Evolutionary conservation across 1,140 invertebrate species (phyloP).

Genomic region (Wasmannia auropunctata): DNA sequence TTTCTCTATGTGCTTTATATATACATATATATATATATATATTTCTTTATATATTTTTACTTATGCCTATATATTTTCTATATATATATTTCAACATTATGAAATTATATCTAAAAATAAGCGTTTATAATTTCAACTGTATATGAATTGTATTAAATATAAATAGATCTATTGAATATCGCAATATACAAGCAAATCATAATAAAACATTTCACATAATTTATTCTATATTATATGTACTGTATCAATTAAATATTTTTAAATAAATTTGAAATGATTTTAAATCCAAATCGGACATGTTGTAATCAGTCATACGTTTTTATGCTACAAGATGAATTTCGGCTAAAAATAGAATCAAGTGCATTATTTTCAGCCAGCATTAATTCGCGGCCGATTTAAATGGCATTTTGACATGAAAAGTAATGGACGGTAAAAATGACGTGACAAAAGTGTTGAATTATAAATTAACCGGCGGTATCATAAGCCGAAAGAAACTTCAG

Average conservation of each 20-base stretch:
- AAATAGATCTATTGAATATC: background rate
- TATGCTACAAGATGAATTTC: background rate
- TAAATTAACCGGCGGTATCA: background rate
- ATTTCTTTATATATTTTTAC: too few species aligned
- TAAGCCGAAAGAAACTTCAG: background rate
- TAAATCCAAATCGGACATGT: background rate
- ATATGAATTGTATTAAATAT: background rate
- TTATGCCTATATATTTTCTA: too few species aligned
- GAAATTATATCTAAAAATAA: background rate
- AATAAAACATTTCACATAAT: background rate
- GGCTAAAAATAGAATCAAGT: background rate
- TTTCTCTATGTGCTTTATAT: background rate
- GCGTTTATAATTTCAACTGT: background rate
- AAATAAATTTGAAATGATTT: background rate
- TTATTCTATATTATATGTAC: background rate
- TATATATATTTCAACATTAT: background rate
- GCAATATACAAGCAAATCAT: background rate
- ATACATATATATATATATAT: background rate
- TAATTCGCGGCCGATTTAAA: background rate
- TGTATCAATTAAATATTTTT: background rate
- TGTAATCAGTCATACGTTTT: background rate
- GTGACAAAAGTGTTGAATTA: conserved; percentile 4
- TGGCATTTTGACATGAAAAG: background rate
- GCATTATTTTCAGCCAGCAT: background rate
- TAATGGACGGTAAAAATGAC: background rate